These are phyloP conservation scores for Eupsilia transversa DNA, from an alignment of 2,888 invertebrate genomes.

Conservation along the genomic window DNA sequence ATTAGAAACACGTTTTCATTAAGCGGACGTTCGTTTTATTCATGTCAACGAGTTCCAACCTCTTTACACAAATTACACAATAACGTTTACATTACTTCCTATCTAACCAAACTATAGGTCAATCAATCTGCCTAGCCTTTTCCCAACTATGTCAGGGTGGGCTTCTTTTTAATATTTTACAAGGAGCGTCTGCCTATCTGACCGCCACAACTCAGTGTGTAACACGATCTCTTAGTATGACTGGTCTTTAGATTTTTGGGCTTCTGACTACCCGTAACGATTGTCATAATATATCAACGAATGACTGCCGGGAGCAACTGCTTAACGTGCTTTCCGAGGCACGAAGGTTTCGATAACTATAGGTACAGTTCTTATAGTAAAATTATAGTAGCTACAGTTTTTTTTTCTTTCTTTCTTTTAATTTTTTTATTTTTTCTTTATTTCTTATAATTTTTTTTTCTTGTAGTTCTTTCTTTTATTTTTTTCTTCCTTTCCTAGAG, in stretches of 20 bases:
- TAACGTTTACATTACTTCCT: neutral
- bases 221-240: neutral
- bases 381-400: too few species aligned
- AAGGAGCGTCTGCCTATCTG: neutral
- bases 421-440: too few species aligned
- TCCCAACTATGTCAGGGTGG: neutral
- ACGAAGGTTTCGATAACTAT: neutral
- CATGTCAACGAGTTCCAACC: neutral
- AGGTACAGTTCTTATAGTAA: too few species aligned
- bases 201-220: neutral
- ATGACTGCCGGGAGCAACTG: neutral
- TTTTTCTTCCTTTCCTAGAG: too few species aligned
- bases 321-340: neutral
- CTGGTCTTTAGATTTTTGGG: neutral
- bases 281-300: neutral
- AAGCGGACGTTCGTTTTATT: neutral
- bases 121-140: neutral
- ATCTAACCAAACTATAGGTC: neutral
- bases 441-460: too few species aligned
- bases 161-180: neutral
- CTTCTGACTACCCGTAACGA: neutral
- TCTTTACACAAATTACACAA: neutral
- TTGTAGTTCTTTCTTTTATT: too few species aligned
- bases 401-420: too few species aligned
- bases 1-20: conserved; percentile 10